Conservation (phyloP, 2,113 vertebrate genomes). For the Panurus biarmicus region DNA sequence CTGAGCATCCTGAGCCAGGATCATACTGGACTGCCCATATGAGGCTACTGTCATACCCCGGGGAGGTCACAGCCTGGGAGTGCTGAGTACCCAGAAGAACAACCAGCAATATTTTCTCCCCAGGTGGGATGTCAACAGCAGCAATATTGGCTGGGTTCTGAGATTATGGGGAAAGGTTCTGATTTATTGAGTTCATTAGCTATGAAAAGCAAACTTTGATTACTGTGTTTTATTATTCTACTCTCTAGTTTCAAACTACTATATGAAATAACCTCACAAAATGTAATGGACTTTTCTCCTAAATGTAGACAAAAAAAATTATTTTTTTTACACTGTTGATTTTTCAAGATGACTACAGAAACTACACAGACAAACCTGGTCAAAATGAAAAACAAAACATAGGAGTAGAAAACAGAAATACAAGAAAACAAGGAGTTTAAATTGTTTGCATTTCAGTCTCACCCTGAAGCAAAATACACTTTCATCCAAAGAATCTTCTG, state of each 20-base stretch:
- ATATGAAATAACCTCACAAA: neutral
- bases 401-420: neutral
- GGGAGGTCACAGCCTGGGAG: neutral
- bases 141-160: neutral
- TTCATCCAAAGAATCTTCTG: neutral
- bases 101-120: neutral
- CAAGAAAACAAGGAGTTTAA: neutral
- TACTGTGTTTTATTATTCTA: neutral
- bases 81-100: neutral
- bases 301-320: neutral
- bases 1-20: neutral
- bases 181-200: neutral
- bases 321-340: neutral
- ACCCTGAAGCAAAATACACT: neutral
- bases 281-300: neutral
- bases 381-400: neutral
- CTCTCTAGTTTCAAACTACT: neutral
- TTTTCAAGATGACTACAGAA: neutral
- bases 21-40: neutral
- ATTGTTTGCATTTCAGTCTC: neutral
- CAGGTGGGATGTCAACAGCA: neutral
- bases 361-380: neutral
- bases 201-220: neutral
- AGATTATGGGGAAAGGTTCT: neutral
- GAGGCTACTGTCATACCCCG: rapidly evolving